phyloP scores from a whole-genome alignment of 1,140 invertebrate species.

The Leptopilina clavipes region DNA sequence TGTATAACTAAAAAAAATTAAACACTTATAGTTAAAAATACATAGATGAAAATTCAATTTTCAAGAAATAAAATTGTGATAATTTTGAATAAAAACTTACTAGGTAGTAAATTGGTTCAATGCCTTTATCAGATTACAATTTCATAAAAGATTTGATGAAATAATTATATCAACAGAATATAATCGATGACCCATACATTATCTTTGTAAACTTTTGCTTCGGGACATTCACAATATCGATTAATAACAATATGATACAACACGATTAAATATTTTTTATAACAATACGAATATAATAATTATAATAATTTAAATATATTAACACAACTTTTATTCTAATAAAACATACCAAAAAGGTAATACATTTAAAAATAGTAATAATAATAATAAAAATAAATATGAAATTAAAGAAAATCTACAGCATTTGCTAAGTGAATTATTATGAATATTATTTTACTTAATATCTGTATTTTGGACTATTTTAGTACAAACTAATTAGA shows the following conservation, averaged over 20 bases:
- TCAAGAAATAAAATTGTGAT: too few species aligned
- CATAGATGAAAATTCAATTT: too few species aligned
- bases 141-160: too few species aligned
- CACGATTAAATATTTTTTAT: neutral
- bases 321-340: slow-evolving; percentile 23
- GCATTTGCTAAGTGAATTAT: slow-evolving; percentile 5
- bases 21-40: too few species aligned
- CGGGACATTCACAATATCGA: neutral
- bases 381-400: slow-evolving; percentile 34
- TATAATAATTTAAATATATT: slow-evolving; percentile 19
- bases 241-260: too few species aligned
- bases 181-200: too few species aligned
- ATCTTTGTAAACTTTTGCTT: neutral
- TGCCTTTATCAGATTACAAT: too few species aligned
- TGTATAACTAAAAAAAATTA: too few species aligned
- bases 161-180: too few species aligned
- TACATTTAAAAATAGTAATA: slow-evolving; percentile 22
- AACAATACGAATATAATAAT: slow-evolving; percentile 22
- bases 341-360: slow-evolving; percentile 18
- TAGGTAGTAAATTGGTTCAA: too few species aligned
- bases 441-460: neutral
- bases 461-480: neutral
- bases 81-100: too few species aligned
- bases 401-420: neutral
- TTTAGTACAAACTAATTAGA: neutral